phyloP scores from a whole-genome alignment of 2,797 vertebrate species.

The Streptopelia turtur region DNA sequence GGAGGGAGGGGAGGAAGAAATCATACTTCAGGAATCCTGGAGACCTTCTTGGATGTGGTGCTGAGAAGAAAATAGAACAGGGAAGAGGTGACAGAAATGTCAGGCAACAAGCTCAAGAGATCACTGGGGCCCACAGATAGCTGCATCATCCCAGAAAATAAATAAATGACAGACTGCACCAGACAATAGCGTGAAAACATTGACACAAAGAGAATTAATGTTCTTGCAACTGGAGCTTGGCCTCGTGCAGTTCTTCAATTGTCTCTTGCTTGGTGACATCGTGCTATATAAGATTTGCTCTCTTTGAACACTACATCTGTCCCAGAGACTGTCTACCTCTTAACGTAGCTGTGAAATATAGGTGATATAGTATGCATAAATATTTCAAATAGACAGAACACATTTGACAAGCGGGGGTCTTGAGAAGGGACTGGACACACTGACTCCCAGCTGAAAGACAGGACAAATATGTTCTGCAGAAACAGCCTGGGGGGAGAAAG shows the following conservation, averaged over 20 bases:
- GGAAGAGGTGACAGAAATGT: constrained; percentile 42
- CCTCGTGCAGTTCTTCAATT: neutral
- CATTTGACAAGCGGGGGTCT: constrained; percentile 10
- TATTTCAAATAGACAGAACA: constrained; percentile 46
- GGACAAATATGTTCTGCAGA: neutral
- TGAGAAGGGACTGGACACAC: neutral
- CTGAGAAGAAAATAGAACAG: constrained; percentile 8
- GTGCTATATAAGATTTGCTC: constrained; percentile 17
- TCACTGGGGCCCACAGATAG: neutral
- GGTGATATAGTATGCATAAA: constrained; percentile 13
- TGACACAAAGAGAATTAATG: constrained; percentile 53
- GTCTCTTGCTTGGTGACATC: neutral
- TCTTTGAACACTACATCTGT: constrained; percentile 27
- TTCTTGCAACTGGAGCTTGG: constrained; percentile 55
- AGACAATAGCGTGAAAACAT: constrained; percentile 3
- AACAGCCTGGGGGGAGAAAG: neutral
- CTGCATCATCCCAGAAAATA: constrained; percentile 24
- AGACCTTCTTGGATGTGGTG: neutral
- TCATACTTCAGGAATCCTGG: neutral
- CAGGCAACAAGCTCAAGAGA: constrained; percentile 23
- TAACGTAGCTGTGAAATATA: constrained; percentile 42
- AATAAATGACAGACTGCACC: constrained; percentile 21
- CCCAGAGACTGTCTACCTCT: neutral
- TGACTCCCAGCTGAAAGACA: neutral
- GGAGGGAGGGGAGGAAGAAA: neutral